Evolutionary conservation across 2,888 invertebrate species (phyloP).

Genomic region (Pachycephus smyrnensis): DNA sequence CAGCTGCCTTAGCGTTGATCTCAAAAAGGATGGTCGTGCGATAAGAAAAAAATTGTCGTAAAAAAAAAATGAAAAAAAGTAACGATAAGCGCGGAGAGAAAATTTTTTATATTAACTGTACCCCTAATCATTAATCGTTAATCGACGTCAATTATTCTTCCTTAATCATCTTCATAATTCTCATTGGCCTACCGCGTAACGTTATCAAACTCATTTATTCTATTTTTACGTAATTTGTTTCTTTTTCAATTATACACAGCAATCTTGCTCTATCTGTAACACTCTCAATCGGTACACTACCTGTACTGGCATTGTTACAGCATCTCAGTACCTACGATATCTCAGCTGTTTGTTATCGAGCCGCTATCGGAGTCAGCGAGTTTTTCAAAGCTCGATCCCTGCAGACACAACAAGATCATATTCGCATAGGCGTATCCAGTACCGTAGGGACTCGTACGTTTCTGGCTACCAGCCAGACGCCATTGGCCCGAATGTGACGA

Average conservation of each 20-base stretch:
- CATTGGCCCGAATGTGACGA: slow-evolving; percentile 22
- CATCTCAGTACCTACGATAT: too few species aligned
- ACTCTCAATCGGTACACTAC: slow-evolving; percentile 7
- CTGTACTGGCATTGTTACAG: background rate
- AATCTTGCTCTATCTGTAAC: background rate
- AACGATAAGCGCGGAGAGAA: too few species aligned
- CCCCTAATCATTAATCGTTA: background rate
- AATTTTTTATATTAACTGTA: too few species aligned
- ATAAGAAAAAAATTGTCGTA: too few species aligned
- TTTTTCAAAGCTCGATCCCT: slow-evolving; percentile 31
- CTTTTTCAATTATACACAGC: background rate
- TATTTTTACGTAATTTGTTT: background rate
- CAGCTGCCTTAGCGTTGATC: background rate
- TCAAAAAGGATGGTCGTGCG: too few species aligned
- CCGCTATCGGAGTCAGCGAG: slow-evolving; percentile 28
- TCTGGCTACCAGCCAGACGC: slow-evolving; percentile 23
- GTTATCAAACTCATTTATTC: too few species aligned
- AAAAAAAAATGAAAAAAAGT: too few species aligned
- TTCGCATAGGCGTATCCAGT: slow-evolving; percentile 27
- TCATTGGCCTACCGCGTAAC: too few species aligned
- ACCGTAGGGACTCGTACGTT: slow-evolving; percentile 11
- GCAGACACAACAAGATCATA: slow-evolving; percentile 41
- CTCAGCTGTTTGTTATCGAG: slow-evolving; percentile 5
- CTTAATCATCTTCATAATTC: background rate
- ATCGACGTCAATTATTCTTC: background rate